Evolutionary conservation across 2,888 invertebrate species (phyloP), one percentile per base, ranked within the genome.

Genomic region (Smittia sp.): DNA sequence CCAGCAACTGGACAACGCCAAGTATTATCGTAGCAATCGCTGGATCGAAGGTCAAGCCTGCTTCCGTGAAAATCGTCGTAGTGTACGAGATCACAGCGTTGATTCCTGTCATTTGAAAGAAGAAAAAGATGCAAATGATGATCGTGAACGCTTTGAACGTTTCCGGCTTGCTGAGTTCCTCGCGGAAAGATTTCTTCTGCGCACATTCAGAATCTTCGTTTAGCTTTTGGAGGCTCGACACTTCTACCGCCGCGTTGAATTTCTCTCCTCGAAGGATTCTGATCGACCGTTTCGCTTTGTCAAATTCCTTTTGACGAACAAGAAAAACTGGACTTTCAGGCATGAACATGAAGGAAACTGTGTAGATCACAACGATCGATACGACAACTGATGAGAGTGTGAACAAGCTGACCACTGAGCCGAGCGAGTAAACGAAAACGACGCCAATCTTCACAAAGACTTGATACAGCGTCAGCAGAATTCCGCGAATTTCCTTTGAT

Each of bases 401-500:
- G 2, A 20, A 15, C 1, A 38, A 38, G 38, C 7, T 39, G 9
- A 20, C n/a, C 9, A 62, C 20, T 1, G 58, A 38, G 13, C 62
- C 72, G 4, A 72, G 1, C 6, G 15, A 20, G 15, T 62, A 72
- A 20, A 18, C 22, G 11, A 72, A 72, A 1, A 72, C n/a, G 22
- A 62, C 22, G 25, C 72, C 72, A 62, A 39, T 9, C 38, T 32
- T 62, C n/a, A 72, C 38, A 15, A 1, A 54, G 1, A 72, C 27
- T 62, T 72, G 46, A 39, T 22, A 72, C 9, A 62, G 38, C 4
- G 38, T 41, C 13, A 72, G 25, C 15, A 72, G 22, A 24, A 13
- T 39, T 18, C 72, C 72, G n/a, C 72, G 72, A 38, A 72, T 72
- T 9, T 72, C 62, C 20, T 72, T 72, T 1, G 72, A 72, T 7